These are phyloP conservation scores for Bradypodion pumilum DNA, from an alignment of 2,797 vertebrate genomes.

Conservation along the genomic window DNA sequence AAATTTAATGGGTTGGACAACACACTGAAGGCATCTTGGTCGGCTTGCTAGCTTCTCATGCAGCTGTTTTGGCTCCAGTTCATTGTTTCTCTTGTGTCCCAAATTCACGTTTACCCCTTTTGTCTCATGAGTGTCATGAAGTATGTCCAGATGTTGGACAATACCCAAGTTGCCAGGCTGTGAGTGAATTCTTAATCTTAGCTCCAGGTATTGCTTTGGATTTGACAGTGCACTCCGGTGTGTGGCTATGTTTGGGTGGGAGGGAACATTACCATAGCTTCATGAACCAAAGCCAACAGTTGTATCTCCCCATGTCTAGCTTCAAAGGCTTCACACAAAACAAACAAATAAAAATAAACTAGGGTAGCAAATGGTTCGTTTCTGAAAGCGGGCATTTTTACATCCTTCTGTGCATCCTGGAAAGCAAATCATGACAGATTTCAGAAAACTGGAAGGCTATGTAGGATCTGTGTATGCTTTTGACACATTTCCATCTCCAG, in stretches of 20 bases:
- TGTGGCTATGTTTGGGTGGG: not conserved
- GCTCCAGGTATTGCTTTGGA: not conserved
- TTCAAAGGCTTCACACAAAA: not conserved
- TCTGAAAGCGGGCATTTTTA: rapidly evolving
- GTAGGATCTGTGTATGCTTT: not conserved
- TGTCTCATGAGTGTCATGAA: not conserved
- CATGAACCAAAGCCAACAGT: too few relatives aligned
- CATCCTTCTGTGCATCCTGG: rapidly evolving
- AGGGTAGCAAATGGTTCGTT: constrained; percentile 9
- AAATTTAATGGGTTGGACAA: not conserved
- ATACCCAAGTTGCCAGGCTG: not conserved
- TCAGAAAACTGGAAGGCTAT: too few relatives aligned
- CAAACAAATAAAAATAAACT: rapidly evolving
- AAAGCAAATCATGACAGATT: rapidly evolving
- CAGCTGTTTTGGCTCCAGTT: not conserved
- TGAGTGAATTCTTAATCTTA: not conserved
- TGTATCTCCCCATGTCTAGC: too few relatives aligned
- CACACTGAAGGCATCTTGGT: not conserved
- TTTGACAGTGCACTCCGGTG: rapidly evolving
- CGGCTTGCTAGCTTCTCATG: not conserved
- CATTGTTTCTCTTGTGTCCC: not conserved
- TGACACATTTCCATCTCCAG: not conserved
- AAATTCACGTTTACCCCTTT: not conserved
- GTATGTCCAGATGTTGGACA: not conserved
- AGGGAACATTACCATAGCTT: not conserved